These are phyloP conservation scores for Capromys pilorides DNA, from an alignment of 2,797 vertebrate genomes.

Conservation along the genomic window DNA sequence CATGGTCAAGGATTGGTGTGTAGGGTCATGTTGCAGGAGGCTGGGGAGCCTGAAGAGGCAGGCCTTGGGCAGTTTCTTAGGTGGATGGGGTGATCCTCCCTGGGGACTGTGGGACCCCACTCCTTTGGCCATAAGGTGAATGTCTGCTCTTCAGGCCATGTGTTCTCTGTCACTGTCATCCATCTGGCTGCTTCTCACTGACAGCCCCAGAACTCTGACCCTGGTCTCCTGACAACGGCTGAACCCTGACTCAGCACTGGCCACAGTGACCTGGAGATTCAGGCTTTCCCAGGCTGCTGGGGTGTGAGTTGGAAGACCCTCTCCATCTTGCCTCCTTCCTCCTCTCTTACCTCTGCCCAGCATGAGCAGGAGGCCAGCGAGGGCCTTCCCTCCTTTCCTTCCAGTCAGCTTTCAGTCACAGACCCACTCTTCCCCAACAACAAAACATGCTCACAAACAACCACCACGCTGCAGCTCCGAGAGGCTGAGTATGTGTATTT, in stretches of 20 bases:
- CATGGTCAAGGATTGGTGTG: not conserved
- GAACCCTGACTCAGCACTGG: not conserved
- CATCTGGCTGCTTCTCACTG: not conserved
- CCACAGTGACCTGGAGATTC: not conserved
- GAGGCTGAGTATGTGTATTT: not conserved
- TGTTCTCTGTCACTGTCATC: not conserved
- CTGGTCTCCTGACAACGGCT: not conserved
- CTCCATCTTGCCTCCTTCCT: not conserved
- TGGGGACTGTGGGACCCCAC: not conserved
- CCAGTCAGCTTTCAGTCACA: not conserved
- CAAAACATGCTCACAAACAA: not conserved
- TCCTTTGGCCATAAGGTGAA: too few species aligned
- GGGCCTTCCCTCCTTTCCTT: not conserved
- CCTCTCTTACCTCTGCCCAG: not conserved
- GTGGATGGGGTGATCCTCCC: not conserved
- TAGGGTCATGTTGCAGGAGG: not conserved
- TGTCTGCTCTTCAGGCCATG: not conserved
- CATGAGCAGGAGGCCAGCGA: not conserved
- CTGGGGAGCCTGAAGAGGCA: not conserved
- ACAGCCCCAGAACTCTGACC: not conserved
- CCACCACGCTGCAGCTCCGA: not conserved
- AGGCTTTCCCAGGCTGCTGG: not conserved
- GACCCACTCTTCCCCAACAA: conserved; percentile 55
- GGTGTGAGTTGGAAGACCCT: not conserved
- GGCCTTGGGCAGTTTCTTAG: not conserved